Evolutionary conservation across 2,113 vertebrate genomes (phyloP).

Genomic region (Ondatra zibethicus): DNA sequence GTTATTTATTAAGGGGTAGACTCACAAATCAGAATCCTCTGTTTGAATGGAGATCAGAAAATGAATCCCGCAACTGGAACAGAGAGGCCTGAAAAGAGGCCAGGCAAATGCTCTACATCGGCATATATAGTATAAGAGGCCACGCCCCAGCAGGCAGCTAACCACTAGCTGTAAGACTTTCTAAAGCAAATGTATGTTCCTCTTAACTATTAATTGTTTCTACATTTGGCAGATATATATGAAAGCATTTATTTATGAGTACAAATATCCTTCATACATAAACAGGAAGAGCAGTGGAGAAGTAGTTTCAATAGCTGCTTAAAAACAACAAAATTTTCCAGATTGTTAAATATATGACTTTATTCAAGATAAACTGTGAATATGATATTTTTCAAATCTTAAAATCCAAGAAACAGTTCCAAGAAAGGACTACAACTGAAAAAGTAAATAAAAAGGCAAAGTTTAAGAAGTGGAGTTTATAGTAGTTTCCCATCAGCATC

Average conservation of each 20-base stretch:
- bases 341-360: neutral
- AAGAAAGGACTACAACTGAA: neutral
- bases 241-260: no score
- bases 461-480: neutral
- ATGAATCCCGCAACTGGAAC: no score
- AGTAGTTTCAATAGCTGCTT: neutral
- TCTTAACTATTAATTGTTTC: neutral
- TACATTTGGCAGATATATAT: neutral
- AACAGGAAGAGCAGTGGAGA: neutral
- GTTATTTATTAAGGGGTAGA: no score
- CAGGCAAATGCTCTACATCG: no score
- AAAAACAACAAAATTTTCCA: neutral
- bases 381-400: neutral
- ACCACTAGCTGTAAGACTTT: no score
- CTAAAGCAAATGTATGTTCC: neutral
- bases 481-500: neutral
- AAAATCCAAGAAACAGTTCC: neutral
- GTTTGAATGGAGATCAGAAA: no score
- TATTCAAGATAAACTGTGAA: neutral
- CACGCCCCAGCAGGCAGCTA: no score
- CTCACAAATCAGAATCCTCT: no score
- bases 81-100: no score
- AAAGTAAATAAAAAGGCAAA: neutral
- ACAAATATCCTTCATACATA: neutral
- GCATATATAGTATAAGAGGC: no score